Evolutionary conservation across 2,797 vertebrate species (phyloP).

Genomic region (Falco rusticolus): DNA sequence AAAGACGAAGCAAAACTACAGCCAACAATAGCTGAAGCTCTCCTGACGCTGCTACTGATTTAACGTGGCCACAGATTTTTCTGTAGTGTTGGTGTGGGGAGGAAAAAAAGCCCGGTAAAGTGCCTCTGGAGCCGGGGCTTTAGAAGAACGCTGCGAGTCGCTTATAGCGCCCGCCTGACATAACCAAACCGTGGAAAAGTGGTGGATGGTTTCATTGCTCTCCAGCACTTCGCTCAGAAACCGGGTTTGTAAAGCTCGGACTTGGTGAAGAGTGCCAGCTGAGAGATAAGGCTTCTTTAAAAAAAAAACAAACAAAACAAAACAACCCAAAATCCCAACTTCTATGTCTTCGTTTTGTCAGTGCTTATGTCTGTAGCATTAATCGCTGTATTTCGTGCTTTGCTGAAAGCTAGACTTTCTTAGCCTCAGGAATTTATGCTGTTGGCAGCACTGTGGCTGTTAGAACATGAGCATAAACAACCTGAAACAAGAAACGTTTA

Average conservation of each 20-base stretch:
- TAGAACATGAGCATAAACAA: neutral
- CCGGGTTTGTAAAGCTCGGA: neutral
- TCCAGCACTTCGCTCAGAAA: fast-evolving
- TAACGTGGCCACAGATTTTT: neutral
- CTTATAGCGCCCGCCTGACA: neutral
- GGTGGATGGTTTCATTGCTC: neutral
- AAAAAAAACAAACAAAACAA: neutral
- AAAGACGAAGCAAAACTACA: neutral
- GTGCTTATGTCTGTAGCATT: neutral
- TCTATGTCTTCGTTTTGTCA: neutral
- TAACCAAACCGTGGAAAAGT: neutral
- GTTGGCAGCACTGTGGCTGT: neutral
- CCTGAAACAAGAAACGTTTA: neutral
- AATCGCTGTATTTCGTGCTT: neutral
- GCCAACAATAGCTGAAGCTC: neutral
- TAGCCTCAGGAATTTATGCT: neutral
- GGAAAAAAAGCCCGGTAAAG: neutral
- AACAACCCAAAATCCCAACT: neutral
- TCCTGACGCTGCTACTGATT: neutral
- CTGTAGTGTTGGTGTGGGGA: neutral
- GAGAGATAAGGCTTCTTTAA: neutral
- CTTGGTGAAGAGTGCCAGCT: neutral
- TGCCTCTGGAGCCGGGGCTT: neutral
- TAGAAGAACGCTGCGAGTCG: neutral
- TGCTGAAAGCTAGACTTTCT: neutral